Percentiles rank a stretch among this genome's conserved stretches.
Evolutionary conservation across 2,113 vertebrate species (phyloP).

Genomic region (Urocynchramus pylzowi): DNA sequence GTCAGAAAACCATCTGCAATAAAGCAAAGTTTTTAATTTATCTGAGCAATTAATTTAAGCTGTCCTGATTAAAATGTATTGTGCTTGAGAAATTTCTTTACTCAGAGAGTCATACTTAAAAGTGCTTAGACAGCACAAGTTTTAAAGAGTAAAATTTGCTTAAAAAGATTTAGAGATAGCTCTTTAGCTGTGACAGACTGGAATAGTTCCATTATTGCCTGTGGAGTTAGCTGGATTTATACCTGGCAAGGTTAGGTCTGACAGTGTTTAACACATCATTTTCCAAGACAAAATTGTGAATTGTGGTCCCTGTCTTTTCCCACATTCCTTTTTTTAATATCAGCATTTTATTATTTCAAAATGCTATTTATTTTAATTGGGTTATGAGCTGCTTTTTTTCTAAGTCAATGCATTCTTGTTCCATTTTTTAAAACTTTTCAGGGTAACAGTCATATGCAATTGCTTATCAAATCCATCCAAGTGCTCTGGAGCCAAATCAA

Average conservation of each 20-base stretch:
- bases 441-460: not conserved
- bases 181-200: constrained; percentile 2
- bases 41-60: not conserved
- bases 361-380: not conserved
- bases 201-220: not conserved
- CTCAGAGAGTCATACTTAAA: not conserved
- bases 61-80: not conserved
- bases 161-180: not conserved
- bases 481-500: not conserved
- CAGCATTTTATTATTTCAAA: not conserved
- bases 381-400: not conserved
- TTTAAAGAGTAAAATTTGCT: not conserved
- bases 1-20: not conserved
- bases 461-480: not conserved
- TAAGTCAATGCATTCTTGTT: not conserved
- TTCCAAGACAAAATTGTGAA: not conserved
- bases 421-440: not conserved
- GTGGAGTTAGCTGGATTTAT: not conserved
- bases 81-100: not conserved
- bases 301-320: not conserved
- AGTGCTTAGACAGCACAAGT: not conserved
- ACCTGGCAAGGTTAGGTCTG: not conserved
- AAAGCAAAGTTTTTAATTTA: not conserved
- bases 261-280: not conserved
- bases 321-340: not conserved